Percentiles rank a stretch among this genome's conserved stretches.
Evolutionary conservation across 1,140 invertebrate species (phyloP).

Genomic region (Uloborus diversus): DNA sequence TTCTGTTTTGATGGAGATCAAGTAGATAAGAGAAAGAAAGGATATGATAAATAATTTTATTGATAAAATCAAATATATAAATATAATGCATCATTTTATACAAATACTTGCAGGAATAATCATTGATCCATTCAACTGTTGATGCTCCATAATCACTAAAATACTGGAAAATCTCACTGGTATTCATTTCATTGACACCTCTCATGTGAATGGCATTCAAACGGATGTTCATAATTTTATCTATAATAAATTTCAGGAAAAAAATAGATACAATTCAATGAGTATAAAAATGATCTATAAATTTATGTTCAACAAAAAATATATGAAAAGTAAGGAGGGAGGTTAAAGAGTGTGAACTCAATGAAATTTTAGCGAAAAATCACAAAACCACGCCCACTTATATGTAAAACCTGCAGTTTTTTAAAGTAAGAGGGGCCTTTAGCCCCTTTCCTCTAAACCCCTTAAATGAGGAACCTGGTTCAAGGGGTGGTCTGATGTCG

Average conservation of each 20-base stretch:
- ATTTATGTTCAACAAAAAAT: neutral
- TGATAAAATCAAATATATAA: no score
- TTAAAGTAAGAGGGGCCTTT: neutral
- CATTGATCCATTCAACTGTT: conserved; percentile 82
- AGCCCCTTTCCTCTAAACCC: neutral
- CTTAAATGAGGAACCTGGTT: no score
- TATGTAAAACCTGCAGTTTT: neutral
- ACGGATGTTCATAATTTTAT: conserved; percentile 67
- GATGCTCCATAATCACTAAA: conserved; percentile 78
- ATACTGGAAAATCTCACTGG: conserved; percentile 81
- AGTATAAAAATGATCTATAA: neutral
- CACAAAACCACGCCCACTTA: no score
- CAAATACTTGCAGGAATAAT: conserved; percentile 74
- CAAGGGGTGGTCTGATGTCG: no score
- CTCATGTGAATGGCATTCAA: conserved; percentile 78
- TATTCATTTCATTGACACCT: conserved; percentile 78
- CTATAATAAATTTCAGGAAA: conserved; percentile 68
- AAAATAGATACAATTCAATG: neutral
- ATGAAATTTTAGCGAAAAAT: no score
- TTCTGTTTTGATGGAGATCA: no score
- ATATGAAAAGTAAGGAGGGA: neutral
- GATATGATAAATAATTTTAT: no score
- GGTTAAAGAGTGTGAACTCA: neutral
- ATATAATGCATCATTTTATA: no score
- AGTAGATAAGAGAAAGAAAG: no score